Evolutionary conservation across 2,797 vertebrate genomes (phyloP).

Genomic region (Mormyrops attenuatus): DNA sequence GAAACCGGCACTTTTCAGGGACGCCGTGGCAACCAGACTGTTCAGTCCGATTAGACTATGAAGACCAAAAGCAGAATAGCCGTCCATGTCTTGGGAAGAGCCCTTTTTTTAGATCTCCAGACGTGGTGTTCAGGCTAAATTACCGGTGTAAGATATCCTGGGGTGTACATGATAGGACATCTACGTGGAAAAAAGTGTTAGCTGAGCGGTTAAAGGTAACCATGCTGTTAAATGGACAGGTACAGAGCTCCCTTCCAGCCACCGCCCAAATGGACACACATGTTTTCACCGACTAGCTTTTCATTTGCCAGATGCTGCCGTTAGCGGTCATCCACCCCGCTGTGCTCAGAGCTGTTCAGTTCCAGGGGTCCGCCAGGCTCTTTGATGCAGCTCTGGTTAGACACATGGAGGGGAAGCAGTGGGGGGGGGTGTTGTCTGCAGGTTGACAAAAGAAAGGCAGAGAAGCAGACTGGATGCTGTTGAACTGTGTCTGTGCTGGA

Average conservation of each 20-base stretch:
- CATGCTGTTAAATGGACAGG: background rate
- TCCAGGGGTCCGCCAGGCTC: background rate
- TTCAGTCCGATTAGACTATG: background rate
- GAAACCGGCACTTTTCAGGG: background rate
- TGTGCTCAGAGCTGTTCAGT: constrained; percentile 7
- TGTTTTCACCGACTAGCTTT: background rate
- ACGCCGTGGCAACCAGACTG: background rate
- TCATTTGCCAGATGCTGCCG: background rate
- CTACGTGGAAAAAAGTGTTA: background rate
- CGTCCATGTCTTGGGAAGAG: background rate
- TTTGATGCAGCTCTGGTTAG: background rate
- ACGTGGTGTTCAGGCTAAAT: background rate
- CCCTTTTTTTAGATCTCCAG: background rate
- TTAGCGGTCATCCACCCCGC: background rate
- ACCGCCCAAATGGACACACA: background rate
- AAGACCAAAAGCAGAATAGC: background rate
- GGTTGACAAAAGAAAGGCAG: background rate
- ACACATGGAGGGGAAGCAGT: background rate
- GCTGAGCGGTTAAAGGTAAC: background rate
- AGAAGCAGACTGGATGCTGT: background rate
- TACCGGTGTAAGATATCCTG: background rate
- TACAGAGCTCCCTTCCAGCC: no score
- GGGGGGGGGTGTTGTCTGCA: background rate
- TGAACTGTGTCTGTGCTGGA: background rate
- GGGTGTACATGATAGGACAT: background rate